A percentile compares a stretch with the other conserved stretches of the same genome.
phyloP scores from a whole-genome alignment of 2,113 vertebrate species.

The Charadrius vociferus region DNA sequence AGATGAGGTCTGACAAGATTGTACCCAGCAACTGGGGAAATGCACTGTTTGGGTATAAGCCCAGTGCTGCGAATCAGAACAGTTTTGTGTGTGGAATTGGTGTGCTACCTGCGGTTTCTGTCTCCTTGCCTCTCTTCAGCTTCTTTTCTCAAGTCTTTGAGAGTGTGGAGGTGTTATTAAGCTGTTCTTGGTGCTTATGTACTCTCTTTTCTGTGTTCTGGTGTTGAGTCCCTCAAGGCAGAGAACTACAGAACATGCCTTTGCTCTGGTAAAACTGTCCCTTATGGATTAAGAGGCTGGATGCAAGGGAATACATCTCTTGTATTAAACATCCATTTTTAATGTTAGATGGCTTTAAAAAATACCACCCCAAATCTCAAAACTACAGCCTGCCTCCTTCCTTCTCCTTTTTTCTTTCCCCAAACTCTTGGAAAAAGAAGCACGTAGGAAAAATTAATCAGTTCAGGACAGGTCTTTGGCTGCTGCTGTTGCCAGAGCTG shows the following conservation, averaged over 20 bases:
- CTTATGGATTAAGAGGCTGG: neutral
- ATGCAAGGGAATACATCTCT: neutral
- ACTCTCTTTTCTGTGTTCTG: neutral
- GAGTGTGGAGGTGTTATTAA: neutral
- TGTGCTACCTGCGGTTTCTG: neutral
- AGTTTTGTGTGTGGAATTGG: neutral
- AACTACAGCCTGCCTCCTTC: neutral
- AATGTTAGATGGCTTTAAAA: neutral
- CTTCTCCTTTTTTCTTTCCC: neutral
- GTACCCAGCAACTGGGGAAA: neutral
- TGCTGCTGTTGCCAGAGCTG: constrained; percentile 1
- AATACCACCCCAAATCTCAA: neutral
- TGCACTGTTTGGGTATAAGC: neutral
- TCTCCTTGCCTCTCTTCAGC: neutral
- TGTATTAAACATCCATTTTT: neutral
- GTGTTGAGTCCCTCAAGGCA: neutral
- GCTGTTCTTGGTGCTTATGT: neutral
- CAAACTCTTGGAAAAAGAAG: neutral
- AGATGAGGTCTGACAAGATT: neutral
- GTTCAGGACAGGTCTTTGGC: neutral
- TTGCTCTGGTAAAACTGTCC: neutral
- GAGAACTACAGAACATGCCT: neutral
- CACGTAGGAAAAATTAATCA: neutral
- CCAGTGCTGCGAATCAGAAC: neutral
- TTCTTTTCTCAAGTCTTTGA: neutral